These are phyloP conservation scores for Agrochola litura DNA, from an alignment of 2,888 invertebrate genomes.

Conservation along the genomic window DNA sequence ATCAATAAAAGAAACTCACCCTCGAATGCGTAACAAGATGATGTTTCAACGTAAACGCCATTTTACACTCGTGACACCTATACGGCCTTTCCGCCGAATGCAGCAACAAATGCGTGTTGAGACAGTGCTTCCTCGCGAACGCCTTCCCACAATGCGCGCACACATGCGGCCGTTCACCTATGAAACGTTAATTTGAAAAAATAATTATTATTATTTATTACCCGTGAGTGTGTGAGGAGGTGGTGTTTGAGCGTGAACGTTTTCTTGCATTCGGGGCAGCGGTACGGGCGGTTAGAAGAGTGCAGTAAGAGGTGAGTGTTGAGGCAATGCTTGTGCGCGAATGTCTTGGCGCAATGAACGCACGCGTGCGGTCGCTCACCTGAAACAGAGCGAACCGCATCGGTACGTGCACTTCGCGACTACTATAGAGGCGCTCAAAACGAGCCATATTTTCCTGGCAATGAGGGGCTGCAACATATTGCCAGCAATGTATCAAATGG, in stretches of 20 bases:
- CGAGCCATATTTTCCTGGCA: not conserved
- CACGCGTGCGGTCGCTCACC: conserved; percentile 93
- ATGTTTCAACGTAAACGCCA: conserved; percentile 96
- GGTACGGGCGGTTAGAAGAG: conserved; percentile 94
- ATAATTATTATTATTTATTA: conserved; percentile 81
- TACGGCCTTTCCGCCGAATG: conserved; percentile 96
- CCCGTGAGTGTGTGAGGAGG: conserved; percentile 93
- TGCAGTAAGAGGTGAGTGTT: conserved; percentile 95
- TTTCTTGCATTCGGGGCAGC: conserved; percentile 95
- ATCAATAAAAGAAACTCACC: conserved; percentile 81
- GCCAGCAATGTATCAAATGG: not conserved
- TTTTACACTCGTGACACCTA: conserved; percentile 96
- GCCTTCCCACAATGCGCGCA: conserved; percentile 95
- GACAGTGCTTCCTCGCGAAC: conserved; percentile 95
- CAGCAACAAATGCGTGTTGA: conserved; percentile 95
- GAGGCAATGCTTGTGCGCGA: conserved; percentile 95
- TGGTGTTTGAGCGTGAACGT: conserved; percentile 95
- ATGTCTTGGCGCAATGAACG: conserved; percentile 94
- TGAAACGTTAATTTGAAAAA: conserved; percentile 67
- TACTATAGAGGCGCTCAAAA: not conserved
- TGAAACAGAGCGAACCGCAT: conserved; percentile 78
- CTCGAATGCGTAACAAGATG: conserved; percentile 95
- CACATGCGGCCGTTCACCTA: conserved; percentile 94
- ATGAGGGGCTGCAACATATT: not conserved
- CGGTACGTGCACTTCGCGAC: conserved; percentile 62